Conservation (phyloP, 2,797 vertebrate species). For the Natrix natrix region DNA sequence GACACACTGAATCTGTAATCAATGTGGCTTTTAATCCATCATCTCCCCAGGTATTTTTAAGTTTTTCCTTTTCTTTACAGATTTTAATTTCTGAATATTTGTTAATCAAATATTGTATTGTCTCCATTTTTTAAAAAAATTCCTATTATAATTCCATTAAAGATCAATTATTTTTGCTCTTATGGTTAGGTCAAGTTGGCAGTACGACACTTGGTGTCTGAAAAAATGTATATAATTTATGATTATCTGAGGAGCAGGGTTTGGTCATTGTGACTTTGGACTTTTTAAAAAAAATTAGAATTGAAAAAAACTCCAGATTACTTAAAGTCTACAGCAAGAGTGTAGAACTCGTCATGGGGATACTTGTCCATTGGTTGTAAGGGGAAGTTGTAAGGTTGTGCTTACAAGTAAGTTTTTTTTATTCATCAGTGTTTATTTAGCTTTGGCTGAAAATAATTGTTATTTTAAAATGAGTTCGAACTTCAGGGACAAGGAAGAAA, state of each 20-base stretch:
- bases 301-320: background rate
- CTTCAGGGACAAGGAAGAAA: constrained; percentile 30
- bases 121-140: background rate
- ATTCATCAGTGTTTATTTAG: background rate
- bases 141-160: background rate
- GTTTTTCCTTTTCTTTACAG: background rate
- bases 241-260: background rate
- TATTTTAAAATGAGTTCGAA: constrained; percentile 26
- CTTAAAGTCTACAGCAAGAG: background rate
- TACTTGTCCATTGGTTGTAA: background rate
- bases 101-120: background rate
- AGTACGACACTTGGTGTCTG: background rate
- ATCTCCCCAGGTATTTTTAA: constrained; percentile 76
- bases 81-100: background rate
- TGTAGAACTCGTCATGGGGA: background rate
- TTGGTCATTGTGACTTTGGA: background rate
- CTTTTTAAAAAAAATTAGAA: background rate
- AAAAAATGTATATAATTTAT: background rate
- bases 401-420: constrained; percentile 18
- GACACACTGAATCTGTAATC: constrained; percentile 80
- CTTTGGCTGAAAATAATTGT: constrained; percentile 22
- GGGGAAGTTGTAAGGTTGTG: background rate
- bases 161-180: background rate
- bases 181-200: background rate
- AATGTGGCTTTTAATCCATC: constrained; percentile 83